phyloP scores from a whole-genome alignment of 2,113 vertebrate genomes.

The Scomber scombrus region DNA sequence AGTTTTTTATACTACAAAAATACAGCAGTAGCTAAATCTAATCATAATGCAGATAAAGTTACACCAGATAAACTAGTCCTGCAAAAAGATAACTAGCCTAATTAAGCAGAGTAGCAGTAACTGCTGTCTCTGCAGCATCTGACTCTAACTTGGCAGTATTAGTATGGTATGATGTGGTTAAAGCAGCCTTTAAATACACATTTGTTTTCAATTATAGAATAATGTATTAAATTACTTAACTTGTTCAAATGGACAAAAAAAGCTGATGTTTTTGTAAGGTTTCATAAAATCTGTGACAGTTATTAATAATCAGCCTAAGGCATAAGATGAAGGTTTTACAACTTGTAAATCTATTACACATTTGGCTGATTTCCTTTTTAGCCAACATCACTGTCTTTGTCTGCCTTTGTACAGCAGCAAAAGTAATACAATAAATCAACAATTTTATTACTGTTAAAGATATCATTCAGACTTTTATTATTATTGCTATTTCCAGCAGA shows the following conservation, averaged over 20 bases:
- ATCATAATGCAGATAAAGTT: not conserved
- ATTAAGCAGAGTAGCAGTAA: not conserved
- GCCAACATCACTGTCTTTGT: not conserved
- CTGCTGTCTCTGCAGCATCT: not conserved
- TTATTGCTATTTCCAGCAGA: slow-evolving; percentile 18
- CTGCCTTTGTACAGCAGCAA: not conserved
- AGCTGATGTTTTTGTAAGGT: too few species aligned
- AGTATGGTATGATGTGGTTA: not conserved
- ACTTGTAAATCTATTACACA: not conserved
- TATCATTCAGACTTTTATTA: slow-evolving; percentile 6
- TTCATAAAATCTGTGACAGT: not conserved
- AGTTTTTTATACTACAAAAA: not conserved
- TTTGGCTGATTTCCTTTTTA: not conserved
- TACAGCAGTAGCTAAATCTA: not conserved
- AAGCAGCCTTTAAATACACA: not conserved
- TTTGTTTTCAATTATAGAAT: not conserved
- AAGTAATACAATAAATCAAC: slow-evolving; percentile 14
- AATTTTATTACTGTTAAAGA: slow-evolving; percentile 8
- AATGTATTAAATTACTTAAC: not conserved
- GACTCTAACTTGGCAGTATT: not conserved
- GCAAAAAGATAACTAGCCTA: too few species aligned
- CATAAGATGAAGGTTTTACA: not conserved
- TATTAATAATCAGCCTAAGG: slow-evolving; percentile 2
- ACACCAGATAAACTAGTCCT: not conserved
- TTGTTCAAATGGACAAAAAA: not conserved